Evolutionary conservation across 2,888 invertebrate species (phyloP).

Genomic region (Eupithecia tripunctaria): DNA sequence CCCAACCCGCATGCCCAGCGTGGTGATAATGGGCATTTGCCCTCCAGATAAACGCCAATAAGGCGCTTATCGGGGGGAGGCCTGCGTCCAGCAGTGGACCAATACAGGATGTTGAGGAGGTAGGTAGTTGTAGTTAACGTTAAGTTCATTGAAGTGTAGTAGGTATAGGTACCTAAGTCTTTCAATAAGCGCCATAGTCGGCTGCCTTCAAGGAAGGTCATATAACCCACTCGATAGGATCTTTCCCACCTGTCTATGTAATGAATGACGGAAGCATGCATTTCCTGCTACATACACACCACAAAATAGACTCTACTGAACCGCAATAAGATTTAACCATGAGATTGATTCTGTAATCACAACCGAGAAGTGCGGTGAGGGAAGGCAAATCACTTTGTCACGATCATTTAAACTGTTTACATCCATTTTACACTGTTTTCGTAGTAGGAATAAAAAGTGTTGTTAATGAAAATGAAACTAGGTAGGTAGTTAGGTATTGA

Average conservation of each 20-base stretch:
- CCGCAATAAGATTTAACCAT: conserved; percentile 16
- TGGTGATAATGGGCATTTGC: too few relatives aligned
- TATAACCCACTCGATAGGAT: conserved; percentile 44
- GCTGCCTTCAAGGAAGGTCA: conserved; percentile 47
- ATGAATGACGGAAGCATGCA: conserved; percentile 37
- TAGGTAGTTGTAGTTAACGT: neutral
- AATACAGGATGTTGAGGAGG: too few relatives aligned
- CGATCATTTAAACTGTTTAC: conserved; percentile 51
- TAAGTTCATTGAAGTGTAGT: conserved; percentile 2
- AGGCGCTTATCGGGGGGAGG: too few relatives aligned
- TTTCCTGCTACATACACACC: conserved; percentile 13
- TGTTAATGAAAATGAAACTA: neutral
- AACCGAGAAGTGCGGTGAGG: conserved; percentile 47
- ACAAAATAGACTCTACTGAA: conserved; percentile 21
- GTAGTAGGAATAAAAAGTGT: conserved; percentile 23
- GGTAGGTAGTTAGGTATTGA: neutral
- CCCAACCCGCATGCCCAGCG: too few relatives aligned
- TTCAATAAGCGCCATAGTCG: conserved; percentile 26
- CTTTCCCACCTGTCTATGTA: conserved; percentile 46
- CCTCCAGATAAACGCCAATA: too few relatives aligned
- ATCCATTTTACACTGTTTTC: conserved; percentile 53
- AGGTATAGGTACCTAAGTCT: too few relatives aligned
- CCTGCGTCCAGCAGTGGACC: too few relatives aligned
- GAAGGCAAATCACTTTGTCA: conserved; percentile 56
- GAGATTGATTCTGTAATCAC: conserved; percentile 25